phyloP scores from a whole-genome alignment of 2,113 vertebrate genomes.

The Serranochromis macrocephalus region DNA sequence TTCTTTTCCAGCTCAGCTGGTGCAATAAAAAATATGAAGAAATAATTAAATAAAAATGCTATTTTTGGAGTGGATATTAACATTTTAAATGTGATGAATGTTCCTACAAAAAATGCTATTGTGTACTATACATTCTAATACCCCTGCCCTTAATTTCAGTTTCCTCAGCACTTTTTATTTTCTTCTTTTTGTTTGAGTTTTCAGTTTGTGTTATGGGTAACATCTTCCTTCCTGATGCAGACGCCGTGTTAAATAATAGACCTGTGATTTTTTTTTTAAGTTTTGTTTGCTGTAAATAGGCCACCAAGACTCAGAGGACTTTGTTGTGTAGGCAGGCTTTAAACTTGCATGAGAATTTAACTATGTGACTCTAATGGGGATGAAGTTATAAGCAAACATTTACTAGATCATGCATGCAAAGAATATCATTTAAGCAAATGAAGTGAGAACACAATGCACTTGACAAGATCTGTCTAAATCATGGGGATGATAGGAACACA shows the following conservation, averaged over 20 bases:
- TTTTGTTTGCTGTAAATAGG: slow-evolving; percentile 2
- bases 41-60: background rate
- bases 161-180: background rate
- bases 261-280: background rate
- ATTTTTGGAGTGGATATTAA: background rate
- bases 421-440: background rate
- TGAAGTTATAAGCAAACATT: background rate
- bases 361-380: slow-evolving; percentile 15
- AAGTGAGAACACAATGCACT: background rate
- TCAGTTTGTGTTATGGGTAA: background rate
- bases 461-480: background rate
- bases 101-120: background rate
- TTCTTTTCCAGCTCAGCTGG: slow-evolving; percentile 4
- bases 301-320: background rate
- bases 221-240: background rate
- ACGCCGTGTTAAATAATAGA: background rate
- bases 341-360: slow-evolving; percentile 11
- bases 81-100: background rate
- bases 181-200: background rate
- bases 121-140: background rate
- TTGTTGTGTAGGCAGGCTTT: background rate
- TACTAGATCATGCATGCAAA: background rate
- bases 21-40: background rate
- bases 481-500: background rate
- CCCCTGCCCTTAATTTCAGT: background rate